Evolutionary conservation across 2,113 vertebrate genomes (phyloP), one percentile per base, ranked within the genome.

Genomic region (Urocitellus parryii): DNA sequence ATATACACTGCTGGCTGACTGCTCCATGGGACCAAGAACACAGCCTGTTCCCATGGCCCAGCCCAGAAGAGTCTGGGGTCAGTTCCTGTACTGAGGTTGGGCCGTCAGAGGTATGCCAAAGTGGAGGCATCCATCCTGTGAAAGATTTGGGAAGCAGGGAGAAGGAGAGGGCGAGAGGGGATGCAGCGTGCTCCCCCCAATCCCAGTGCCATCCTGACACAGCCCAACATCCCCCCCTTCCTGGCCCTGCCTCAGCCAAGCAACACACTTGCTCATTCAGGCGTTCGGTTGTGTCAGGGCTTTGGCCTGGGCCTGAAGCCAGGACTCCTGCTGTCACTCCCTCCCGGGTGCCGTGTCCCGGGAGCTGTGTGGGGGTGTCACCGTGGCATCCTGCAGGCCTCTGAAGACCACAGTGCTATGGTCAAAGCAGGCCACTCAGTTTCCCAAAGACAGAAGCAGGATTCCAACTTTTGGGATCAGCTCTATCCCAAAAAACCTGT

Each of bases 251-350:
- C 9, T 78, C 32, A 24, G 20, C 56, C 48, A 29, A 37, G 42
- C 2, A 0, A 8, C 8, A 14, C 0, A 4, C 25, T 32, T 4
- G 1, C 18, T 88, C 27, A 1, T 4, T 42, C 53, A 6, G 34
- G 14, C 0, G 1, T 82, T 8, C 18, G 18, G 39, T 37, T 68
- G 56, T 13, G 17, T 37, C 88, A 34, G 58, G 45, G 1, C 53
- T 72, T 25, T 12, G n/a, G 18, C 53, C 74, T 51, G 42, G 22
- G 12, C 67, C 39, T 14, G 8, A 13, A 29, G 20, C 32, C 61
- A 14, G 80, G 58, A 4, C 34, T 68, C 87, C 68, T 16, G 45
- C 73, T 14, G 7, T 37, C 91, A 45, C 1, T 0, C 45, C 20
- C 1, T 0, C 45, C 20, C 10, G 39, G 29, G 24, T 48, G 32